Conservation (phyloP, 2,888 invertebrate genomes). For the Laspeyria flexula region DNA sequence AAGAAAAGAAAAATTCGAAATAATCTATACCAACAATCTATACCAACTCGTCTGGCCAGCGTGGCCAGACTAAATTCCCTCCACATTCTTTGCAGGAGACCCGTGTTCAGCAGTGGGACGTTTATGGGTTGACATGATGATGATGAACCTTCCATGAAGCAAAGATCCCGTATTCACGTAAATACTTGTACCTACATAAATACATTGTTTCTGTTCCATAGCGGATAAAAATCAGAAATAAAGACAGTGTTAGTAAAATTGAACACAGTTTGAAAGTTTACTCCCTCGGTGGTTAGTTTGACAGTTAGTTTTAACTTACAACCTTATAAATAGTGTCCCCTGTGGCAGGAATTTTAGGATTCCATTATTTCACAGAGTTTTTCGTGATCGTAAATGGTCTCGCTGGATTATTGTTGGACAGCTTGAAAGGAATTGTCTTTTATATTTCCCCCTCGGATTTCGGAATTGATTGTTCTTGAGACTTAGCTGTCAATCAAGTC, state of each 20-base stretch:
- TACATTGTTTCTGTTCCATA: conserved; percentile 13
- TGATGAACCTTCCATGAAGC: too few relatives aligned
- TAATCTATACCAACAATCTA: too few relatives aligned
- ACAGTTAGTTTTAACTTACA: conserved; percentile 76
- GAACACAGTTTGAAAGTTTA: conserved; percentile 63
- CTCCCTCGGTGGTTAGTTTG: conserved; percentile 68
- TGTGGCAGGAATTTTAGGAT: conserved; percentile 62
- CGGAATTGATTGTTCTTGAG: too few relatives aligned
- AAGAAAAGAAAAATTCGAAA: too few relatives aligned
- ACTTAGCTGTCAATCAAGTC: too few relatives aligned
- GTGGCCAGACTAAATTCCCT: too few relatives aligned
- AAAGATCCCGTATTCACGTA: too few relatives aligned
- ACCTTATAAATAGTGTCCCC: conserved; percentile 76
- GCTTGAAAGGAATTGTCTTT: conserved; percentile 30
- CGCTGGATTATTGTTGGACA: conserved; percentile 38
- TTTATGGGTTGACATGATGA: too few relatives aligned
- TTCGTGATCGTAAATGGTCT: conserved; percentile 57
- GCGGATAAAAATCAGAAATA: conserved; percentile 66
- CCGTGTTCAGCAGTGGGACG: too few relatives aligned
- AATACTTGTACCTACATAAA: neutral
- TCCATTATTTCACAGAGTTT: conserved; percentile 61
- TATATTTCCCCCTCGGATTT: too few relatives aligned
- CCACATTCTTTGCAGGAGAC: too few relatives aligned
- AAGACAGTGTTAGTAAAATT: conserved; percentile 70
- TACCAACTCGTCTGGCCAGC: too few relatives aligned